phyloP scores from a whole-genome alignment of 2,888 invertebrate genomes.

The Macrosoma leucophasiata region DNA sequence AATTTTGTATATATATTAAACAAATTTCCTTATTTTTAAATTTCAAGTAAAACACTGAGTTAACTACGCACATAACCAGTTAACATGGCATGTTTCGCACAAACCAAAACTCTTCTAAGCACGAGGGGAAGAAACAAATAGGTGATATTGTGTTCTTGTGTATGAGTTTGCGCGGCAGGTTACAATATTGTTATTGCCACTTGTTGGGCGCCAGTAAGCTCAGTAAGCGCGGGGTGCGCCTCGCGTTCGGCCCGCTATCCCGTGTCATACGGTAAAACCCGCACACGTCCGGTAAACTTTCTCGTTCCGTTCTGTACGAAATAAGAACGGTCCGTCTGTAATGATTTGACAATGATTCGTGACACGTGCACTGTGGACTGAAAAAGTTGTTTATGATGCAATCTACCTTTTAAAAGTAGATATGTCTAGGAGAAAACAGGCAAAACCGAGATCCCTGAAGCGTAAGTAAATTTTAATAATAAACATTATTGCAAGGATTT shows the following conservation, averaged over 20 bases:
- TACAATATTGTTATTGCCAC: constrained; percentile 65
- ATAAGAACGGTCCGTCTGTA: constrained; percentile 1
- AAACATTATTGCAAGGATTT: constrained; percentile 1
- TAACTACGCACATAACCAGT: no score
- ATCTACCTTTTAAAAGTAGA: constrained; percentile 26
- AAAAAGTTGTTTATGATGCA: constrained; percentile 3
- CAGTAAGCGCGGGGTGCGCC: constrained; percentile 63
- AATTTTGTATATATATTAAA: no score
- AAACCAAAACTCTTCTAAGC: no score
- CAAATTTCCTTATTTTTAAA: no score
- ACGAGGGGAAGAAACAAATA: constrained; percentile 31
- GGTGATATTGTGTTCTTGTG: constrained; percentile 32
- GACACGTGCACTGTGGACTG: constrained; percentile 6
- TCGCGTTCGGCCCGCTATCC: constrained; percentile 48
- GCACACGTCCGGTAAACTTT: constrained; percentile 52
- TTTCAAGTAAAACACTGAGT: no score
- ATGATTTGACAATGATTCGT: constrained; percentile 7
- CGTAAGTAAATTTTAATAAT: constrained; percentile 72
- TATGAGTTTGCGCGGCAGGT: constrained; percentile 68
- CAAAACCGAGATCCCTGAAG: constrained; percentile 81
- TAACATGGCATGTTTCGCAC: no score
- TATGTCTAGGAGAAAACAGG: constrained; percentile 83
- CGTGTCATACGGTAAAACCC: constrained; percentile 29
- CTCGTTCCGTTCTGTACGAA: constrained; percentile 17
- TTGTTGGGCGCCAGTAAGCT: constrained; percentile 72